Evolutionary conservation across 1,140 invertebrate genomes (phyloP).

Genomic region (Pectinophora gossypiella): DNA sequence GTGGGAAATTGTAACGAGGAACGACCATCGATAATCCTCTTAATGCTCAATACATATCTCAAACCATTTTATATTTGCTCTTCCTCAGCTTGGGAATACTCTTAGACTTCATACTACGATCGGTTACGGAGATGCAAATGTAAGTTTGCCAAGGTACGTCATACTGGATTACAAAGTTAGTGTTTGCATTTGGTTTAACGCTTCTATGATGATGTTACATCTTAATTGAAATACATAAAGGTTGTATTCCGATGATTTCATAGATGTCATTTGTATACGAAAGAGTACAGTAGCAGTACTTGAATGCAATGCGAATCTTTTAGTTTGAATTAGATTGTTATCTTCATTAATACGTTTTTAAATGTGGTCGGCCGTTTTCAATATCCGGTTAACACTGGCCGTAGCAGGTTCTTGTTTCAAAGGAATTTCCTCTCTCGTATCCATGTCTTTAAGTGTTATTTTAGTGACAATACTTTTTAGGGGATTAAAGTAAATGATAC

Average conservation of each 20-base stretch:
- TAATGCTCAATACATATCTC: conserved; percentile 6
- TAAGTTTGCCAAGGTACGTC: no score
- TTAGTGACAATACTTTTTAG: not conserved
- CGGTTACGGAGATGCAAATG: no score
- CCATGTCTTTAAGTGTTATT: not conserved
- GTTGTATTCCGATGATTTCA: no score
- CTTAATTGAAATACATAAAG: no score
- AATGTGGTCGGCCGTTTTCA: conserved; percentile 33
- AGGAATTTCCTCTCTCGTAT: not conserved
- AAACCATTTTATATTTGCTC: no score
- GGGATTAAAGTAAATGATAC: conserved; percentile 12
- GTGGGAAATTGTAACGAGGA: conserved; percentile 24
- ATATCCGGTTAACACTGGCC: conserved; percentile 46
- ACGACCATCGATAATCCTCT: conserved; percentile 28
- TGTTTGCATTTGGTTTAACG: no score
- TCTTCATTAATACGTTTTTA: conserved; percentile 42
- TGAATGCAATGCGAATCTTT: conserved; percentile 3
- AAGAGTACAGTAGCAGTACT: not conserved
- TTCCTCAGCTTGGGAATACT: no score
- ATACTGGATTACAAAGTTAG: no score
- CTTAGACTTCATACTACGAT: no score
- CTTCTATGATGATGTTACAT: no score
- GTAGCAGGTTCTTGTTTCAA: not conserved
- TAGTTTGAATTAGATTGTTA: conserved; percentile 58
- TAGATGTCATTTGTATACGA: no score